These are phyloP conservation scores for Lordiphosa andalusiaca DNA, from an alignment of 2,888 invertebrate genomes.

Conservation along the genomic window DNA sequence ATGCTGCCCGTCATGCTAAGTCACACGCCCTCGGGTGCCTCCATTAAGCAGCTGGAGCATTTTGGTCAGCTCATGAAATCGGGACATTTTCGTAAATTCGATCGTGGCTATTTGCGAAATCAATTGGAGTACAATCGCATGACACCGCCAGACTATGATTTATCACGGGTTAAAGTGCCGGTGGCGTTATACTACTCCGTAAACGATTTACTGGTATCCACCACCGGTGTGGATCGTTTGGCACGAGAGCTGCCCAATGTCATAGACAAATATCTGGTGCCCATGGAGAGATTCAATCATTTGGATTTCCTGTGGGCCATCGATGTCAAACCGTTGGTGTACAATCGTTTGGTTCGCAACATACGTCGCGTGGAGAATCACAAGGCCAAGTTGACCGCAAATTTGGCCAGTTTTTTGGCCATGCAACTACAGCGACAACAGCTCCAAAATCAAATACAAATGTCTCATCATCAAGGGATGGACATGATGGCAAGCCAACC, in stretches of 20 bases:
- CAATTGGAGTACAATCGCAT: conserved; percentile 81
- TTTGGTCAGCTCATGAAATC: conserved; percentile 80
- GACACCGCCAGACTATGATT: conserved; percentile 82
- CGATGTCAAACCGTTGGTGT: conserved; percentile 81
- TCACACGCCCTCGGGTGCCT: conserved; percentile 80
- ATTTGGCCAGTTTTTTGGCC: conserved; percentile 57
- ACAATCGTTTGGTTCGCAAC: conserved; percentile 79
- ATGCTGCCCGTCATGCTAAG: conserved; percentile 80
- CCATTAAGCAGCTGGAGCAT: conserved; percentile 80
- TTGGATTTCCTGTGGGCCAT: conserved; percentile 83
- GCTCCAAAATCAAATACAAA: conserved; percentile 60
- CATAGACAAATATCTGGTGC: conserved; percentile 82
- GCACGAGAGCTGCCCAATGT: conserved; percentile 82
- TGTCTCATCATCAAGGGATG: conserved; percentile 26
- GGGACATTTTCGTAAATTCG: conserved; percentile 80
- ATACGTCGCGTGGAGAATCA: conserved; percentile 78
- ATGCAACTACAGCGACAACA: conserved; percentile 65
- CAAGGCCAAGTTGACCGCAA: conserved; percentile 67
- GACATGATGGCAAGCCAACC: too few species aligned
- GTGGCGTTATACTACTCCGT: conserved; percentile 83
- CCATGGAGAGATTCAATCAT: conserved; percentile 82
- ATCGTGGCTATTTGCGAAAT: conserved; percentile 81
- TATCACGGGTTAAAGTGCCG: conserved; percentile 82
- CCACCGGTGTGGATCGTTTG: conserved; percentile 82
- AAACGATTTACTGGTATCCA: conserved; percentile 85